Evolutionary conservation across 1,140 invertebrate species (phyloP), one percentile per base, ranked within the genome.

Genomic region (Choristoneura fumiferana): DNA sequence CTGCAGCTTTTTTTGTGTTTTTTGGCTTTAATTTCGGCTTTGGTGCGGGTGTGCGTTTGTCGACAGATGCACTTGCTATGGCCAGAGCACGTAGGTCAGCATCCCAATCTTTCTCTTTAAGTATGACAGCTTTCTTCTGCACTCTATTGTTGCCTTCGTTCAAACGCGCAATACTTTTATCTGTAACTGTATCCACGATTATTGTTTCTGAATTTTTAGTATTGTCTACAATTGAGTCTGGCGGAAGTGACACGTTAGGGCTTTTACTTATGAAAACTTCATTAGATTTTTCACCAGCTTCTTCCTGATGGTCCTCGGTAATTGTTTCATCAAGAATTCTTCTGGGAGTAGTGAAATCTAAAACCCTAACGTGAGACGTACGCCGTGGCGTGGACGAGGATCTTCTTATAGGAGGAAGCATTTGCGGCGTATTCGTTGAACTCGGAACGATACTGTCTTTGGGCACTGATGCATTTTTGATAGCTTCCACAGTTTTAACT

Each of bases 301-400:
- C 18, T 29, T 49, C 43, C 43, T 73, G 37, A n/a, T 59, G n/a
- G 56, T 57, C 60, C 57, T 86, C 80, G 55, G 63, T 68, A 43
- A 75, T 73, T 6, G 67, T 73, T 69, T 84, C 81, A 55, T 79
- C 68, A 62, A 86, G 67, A 57, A 86, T 83, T 63, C 84, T 70
- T 69, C 82, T 70, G 2, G 83, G 85, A 34, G 84, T 87, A 14
- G 80, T 73, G 53, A 89, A 89, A 68, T 89, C 83, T 69, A 89
- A 73, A 13, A 87, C 82, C 62, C 86, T 73, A 22, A 87, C 67
- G 62, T 89, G 84, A 3, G 84, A 81, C 12, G 72, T 76, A 15
- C 86, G 68, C 12, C 86, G 72, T 8, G 86, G 86, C 29, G 86
- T 89, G 4, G 86, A 89, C 0, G 81, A 86, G 0, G 86, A 84